A percentile compares a stretch with the other conserved stretches of the same genome.
These are phyloP conservation scores for Carcharodon carcharias DNA, from an alignment of 2,797 vertebrate genomes.

Conservation along the genomic window DNA sequence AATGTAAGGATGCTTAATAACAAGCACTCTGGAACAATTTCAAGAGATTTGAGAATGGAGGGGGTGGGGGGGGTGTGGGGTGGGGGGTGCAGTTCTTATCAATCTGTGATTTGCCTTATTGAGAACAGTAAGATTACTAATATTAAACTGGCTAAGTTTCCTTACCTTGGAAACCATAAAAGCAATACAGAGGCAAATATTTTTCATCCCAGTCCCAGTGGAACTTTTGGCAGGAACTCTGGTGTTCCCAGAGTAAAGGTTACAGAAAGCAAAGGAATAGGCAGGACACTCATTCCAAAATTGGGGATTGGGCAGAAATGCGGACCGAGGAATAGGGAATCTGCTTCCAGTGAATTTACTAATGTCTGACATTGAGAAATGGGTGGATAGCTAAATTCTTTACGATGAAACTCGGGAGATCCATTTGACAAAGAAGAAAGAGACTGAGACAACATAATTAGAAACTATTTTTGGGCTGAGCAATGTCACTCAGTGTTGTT, in stretches of 20 bases:
- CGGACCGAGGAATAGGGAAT: not conserved
- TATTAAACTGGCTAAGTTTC: not conserved
- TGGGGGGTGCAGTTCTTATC: not conserved
- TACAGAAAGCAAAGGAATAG: not conserved
- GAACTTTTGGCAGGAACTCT: not conserved
- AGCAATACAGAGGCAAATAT: not conserved
- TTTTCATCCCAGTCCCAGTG: not conserved
- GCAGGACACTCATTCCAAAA: not conserved
- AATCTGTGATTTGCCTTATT: not conserved
- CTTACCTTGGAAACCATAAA: not conserved
- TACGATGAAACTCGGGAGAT: not conserved
- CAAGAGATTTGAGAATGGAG: not conserved
- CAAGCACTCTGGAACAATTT: not conserved
- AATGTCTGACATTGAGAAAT: not conserved
- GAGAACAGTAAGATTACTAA: not conserved
- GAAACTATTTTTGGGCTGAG: not conserved
- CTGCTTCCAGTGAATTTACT: not conserved
- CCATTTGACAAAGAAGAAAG: not conserved
- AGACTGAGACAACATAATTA: not conserved
- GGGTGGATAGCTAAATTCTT: not conserved
- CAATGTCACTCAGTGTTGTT: not conserved
- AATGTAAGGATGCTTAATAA: not conserved
- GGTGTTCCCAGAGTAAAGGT: not conserved
- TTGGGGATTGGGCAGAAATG: not conserved
- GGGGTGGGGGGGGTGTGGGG: too few species aligned